Percentiles rank a stretch among this genome's conserved stretches.
These are phyloP conservation scores for Turnix velox DNA, from an alignment of 2,113 vertebrate genomes.

Conservation along the genomic window DNA sequence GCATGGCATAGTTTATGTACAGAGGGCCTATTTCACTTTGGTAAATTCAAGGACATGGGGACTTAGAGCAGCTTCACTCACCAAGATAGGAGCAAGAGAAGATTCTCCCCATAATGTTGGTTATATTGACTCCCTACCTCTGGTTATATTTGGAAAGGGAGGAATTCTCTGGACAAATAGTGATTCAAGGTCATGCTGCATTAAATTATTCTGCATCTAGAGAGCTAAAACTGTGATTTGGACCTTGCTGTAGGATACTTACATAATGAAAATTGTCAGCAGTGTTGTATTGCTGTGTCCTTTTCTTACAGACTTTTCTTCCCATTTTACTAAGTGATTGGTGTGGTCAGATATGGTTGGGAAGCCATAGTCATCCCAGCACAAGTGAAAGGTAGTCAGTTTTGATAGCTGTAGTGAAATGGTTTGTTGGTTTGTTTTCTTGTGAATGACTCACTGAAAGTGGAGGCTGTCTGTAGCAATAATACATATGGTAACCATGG, in stretches of 20 bases:
- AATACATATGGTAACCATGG: slow-evolving; percentile 45
- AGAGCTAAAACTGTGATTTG: background rate
- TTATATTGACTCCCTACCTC: background rate
- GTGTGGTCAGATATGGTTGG: background rate
- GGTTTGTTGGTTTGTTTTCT: background rate
- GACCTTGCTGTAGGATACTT: background rate
- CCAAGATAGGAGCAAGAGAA: background rate
- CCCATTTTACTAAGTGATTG: background rate
- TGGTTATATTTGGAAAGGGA: background rate
- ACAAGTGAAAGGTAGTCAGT: background rate
- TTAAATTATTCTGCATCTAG: background rate
- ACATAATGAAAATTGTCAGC: background rate
- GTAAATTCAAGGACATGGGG: background rate
- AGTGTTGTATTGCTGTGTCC: background rate
- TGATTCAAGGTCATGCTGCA: background rate
- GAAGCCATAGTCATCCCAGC: background rate
- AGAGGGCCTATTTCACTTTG: background rate
- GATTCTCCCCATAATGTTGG: background rate
- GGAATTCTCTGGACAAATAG: background rate
- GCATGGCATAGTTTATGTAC: background rate
- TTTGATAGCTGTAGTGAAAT: slow-evolving; percentile 3
- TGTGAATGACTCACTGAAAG: slow-evolving; percentile 31
- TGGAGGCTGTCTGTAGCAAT: slow-evolving; percentile 53
- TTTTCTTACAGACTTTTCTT: background rate
- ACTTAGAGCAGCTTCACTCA: background rate